Base-by-base conservation (phyloP, 2,797 vertebrate genomes). In the Fratercula arctica region DNA sequence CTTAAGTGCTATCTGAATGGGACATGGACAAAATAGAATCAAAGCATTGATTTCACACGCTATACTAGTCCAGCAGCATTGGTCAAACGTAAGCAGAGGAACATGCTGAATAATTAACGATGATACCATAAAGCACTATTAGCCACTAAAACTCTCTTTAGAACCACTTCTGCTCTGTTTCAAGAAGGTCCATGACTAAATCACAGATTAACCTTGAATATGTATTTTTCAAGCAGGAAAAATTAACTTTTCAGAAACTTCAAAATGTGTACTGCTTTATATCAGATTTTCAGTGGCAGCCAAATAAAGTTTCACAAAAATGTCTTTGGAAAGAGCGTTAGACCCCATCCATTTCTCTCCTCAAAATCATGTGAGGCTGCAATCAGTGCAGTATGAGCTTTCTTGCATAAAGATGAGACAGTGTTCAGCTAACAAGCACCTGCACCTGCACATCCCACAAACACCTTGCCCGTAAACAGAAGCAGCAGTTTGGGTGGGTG, bases 381-480 rank as follows among this genome's bases (percentile, higher is more conserved):
- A 93, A 90, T 90, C 78, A 89, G 87, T 45, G 48, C 45, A 73
- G 18, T 23, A 25, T 13, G 73, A 87, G 67, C 50, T 87, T 90
- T 83, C 75, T n/a, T 79, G 85, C 84, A 94, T 94, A 85, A 94
- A 89, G 57, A 92, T 94, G 72, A 96, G 77, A 28, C 13, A 25
- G 33, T 17, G 31, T 56, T 74, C 63, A 82, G 48, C 45, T 75
- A 92, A 82, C 1, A 9, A 90, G 37, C 72, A 85, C 67, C 77
- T 87, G 67, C 74, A 89, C 79, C 79, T 89, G 90, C 77, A 94
- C 45, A 85, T 29, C 57, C 37, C 57, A 79, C 77, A 87, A 94
- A 89, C 43, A 95, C 46, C 63, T 51, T 54, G 31, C 26, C 16
- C 2, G 3, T 53, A 51, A 75, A 73, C 28, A 91, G 59, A 39